Base-by-base conservation (phyloP, 2,888 invertebrate genomes). In the Orthosia cruda region DNA sequence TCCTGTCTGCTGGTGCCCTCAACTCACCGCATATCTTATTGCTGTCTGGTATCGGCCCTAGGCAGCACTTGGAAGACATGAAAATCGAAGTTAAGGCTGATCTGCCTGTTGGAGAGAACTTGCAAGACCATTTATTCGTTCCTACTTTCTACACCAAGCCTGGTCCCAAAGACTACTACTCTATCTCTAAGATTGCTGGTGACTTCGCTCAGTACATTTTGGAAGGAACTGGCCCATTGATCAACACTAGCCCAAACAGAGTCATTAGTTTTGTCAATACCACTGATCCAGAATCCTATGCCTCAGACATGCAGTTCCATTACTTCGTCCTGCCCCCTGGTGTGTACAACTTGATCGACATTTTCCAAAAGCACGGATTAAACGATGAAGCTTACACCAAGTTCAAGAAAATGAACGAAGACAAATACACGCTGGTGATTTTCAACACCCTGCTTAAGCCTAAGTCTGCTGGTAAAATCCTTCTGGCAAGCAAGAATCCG, bases 1-100 rank as follows among this genome's bases (percentile, higher is more conserved):
- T 99, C 81, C 90, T 99, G 20, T 97, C 98, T 23, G 98, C 98
- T 3, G 99, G 99, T 3, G 96, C 98, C 2, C 97, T 99, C 62
- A 98, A 98, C 88, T 97, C 98, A 4, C 98, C 99, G 0, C 98
- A 99, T 89, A 91, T 99, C 57, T 95, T 99, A 57, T 98, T 99
- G 98, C 92, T 99, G 26, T 98, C 98, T 20, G 99, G 99, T 2
- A 97, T 98, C 13, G 98, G 98, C 11, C 98, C 98, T 0, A 93
- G 89, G 63, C 93, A 97, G 3, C 97, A 98, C 88, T 94, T 98
- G 20, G 89, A 94, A 32, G 95, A 97, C 45, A 92, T 97, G 65
- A 97, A 96, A 1, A 97, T 98, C 12, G 95, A 97, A 11, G 94
- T 98, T 0, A 88, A 98, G 61, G 96, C 97, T 40, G 97, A 98